Percentiles rank a stretch among this genome's conserved stretches.
Evolutionary conservation across 2,888 invertebrate genomes (phyloP).

Genomic region (Apocheima hispidaria): DNA sequence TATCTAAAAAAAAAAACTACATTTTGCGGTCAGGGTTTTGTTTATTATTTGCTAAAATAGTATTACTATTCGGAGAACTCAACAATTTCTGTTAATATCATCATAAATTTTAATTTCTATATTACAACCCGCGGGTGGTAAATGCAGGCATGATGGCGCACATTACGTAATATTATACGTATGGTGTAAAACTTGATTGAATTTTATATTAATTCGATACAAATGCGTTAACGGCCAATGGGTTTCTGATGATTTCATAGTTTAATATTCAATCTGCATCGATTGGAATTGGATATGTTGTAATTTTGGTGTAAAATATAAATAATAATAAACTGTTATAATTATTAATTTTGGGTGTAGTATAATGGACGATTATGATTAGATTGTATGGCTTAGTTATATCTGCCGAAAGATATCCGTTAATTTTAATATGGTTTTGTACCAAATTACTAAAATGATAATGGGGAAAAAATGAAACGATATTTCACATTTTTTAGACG

Average conservation of each 20-base stretch:
- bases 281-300: slow-evolving; percentile 4
- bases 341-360: not conserved
- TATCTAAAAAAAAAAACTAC: too few relatives aligned
- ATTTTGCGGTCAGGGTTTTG: too few relatives aligned
- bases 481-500: too few relatives aligned
- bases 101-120: slow-evolving; percentile 20
- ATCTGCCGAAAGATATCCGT: too few relatives aligned
- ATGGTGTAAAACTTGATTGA: slow-evolving; percentile 15
- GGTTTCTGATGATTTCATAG: slow-evolving; percentile 17
- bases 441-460: too few relatives aligned
- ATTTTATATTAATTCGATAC: slow-evolving; percentile 16
- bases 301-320: slow-evolving; percentile 1
- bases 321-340: not conserved
- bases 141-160: not conserved
- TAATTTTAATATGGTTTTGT: too few relatives aligned
- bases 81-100: slow-evolving; percentile 3
- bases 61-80: too few relatives aligned
- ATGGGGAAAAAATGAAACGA: too few relatives aligned
- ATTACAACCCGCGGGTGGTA: slow-evolving; percentile 21
- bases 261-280: slow-evolving; percentile 19
- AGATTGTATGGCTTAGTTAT: too few relatives aligned
- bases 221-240: slow-evolving; percentile 6
- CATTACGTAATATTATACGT: slow-evolving; percentile 9
- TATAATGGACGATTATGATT: too few relatives aligned
- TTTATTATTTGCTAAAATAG: too few relatives aligned